A percentile compares a stretch with the other conserved stretches of the same genome.
These are phyloP conservation scores for Drosophila nr. perissopoda DNA, from an alignment of 2,888 invertebrate genomes.

Conservation along the genomic window DNA sequence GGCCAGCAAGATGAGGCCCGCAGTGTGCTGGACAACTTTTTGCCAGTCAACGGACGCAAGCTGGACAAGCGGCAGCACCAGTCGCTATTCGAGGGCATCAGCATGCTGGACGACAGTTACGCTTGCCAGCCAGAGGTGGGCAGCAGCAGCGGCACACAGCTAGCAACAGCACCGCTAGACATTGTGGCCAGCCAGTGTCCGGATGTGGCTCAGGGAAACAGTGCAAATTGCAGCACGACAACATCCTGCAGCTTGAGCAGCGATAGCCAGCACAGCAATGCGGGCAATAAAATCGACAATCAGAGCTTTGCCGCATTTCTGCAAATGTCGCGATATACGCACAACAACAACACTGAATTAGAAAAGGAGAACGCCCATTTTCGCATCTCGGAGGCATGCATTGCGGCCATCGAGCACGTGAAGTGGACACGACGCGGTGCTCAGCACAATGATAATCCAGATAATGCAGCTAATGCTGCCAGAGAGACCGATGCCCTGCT, in stretches of 20 bases:
- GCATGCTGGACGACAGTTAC: conserved; percentile 65
- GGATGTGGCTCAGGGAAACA: conserved; percentile 3
- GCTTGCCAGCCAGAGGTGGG: conserved; percentile 27
- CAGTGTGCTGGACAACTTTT: conserved; percentile 79
- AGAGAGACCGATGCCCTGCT: conserved; percentile 27
- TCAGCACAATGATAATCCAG: neutral
- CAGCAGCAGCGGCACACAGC: neutral
- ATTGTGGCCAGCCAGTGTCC: conserved; percentile 32
- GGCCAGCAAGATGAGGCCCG: conserved; percentile 34
- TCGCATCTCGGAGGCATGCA: conserved; percentile 92
- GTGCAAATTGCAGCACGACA: conserved; percentile 33
- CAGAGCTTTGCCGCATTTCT: conserved; percentile 91
- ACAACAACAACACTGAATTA: conserved; percentile 90
- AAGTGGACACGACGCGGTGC: conserved; percentile 86
- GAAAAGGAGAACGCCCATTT: conserved; percentile 95
- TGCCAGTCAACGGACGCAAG: conserved; percentile 82
- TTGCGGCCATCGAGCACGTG: conserved; percentile 91
- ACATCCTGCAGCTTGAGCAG: conserved; percentile 52
- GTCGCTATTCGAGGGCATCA: conserved; percentile 80
- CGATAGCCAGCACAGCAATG: conserved; percentile 41
- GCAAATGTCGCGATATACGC: conserved; percentile 89
- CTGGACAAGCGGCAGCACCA: conserved; percentile 73
- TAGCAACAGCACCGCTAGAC: conserved; percentile 47
- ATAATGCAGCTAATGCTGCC: neutral
- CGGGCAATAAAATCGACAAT: conserved; percentile 78